These are phyloP conservation scores for Nansenia antarctica DNA, from an alignment of 2,113 vertebrate species.

Conservation along the genomic window DNA sequence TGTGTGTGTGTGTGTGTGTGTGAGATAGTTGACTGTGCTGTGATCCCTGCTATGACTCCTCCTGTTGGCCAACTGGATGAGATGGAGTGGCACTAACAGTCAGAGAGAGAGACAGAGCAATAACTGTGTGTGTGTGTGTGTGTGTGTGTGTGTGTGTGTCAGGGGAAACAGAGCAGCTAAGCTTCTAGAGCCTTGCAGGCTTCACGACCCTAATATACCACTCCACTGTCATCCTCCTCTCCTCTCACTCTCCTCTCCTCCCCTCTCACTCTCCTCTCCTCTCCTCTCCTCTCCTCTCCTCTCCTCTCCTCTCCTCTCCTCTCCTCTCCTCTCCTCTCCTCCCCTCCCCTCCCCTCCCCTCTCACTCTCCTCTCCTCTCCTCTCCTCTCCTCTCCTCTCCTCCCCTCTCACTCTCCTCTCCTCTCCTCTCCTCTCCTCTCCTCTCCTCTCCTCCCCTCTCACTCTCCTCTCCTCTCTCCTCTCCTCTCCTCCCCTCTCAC, in stretches of 20 bases:
- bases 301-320: neutral
- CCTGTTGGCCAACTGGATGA: too few species aligned
- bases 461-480: slow-evolving; percentile 1
- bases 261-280: neutral
- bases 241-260: neutral
- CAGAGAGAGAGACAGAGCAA: too few species aligned
- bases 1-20: too few species aligned
- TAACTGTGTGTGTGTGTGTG: too few species aligned
- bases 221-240: neutral
- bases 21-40: too few species aligned
- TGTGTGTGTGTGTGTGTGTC: too few species aligned
- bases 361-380: too few species aligned
- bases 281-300: neutral
- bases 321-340: neutral
- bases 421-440: slow-evolving; percentile 27
- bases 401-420: neutral
- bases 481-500: slow-evolving; percentile 31
- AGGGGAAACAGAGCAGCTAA: too few species aligned
- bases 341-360: slow-evolving; percentile 13
- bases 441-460: slow-evolving; percentile 7
- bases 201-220: too few species aligned
- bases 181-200: too few species aligned
- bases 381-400: slow-evolving; percentile 7
- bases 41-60: too few species aligned
- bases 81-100: too few species aligned